Conservation (phyloP, 2,113 vertebrate genomes). For the Ptyas mucosa region DNA sequence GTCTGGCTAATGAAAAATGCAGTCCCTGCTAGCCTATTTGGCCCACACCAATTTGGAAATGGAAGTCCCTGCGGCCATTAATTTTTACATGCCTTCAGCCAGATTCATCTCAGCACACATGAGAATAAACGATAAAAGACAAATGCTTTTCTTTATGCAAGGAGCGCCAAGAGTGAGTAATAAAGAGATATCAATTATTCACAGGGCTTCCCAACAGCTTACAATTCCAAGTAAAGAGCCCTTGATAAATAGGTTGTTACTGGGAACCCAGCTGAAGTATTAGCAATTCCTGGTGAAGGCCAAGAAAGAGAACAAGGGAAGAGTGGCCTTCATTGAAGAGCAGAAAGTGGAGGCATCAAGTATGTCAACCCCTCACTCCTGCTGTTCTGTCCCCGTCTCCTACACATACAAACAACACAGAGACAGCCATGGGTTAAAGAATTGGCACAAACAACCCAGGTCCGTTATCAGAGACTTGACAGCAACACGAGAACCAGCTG, state of each 20-base stretch:
- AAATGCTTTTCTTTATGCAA: conserved; percentile 63
- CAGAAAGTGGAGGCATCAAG: not conserved
- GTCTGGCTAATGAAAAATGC: conserved; percentile 59
- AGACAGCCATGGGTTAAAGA: no score
- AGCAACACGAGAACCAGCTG: no score
- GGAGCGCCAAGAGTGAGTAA: conserved; percentile 59
- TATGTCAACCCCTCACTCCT: not conserved
- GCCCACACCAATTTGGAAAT: conserved; percentile 37
- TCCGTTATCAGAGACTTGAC: no score
- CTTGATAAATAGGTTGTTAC: conserved; percentile 18
- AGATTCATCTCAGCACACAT: conserved; percentile 35
- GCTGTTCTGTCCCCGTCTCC: no score
- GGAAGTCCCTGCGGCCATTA: conserved; percentile 33
- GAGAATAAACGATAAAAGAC: conserved; percentile 58
- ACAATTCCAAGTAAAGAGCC: conserved; percentile 38
- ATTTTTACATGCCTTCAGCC: conserved; percentile 52
- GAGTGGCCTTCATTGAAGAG: not conserved
- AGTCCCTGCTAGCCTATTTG: conserved; percentile 50
- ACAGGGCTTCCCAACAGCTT: conserved; percentile 58
- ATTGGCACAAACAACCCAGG: no score
- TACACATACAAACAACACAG: no score
- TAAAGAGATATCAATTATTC: conserved; percentile 69
- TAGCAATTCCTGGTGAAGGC: conserved; percentile 24
- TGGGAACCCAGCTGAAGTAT: conserved; percentile 17
- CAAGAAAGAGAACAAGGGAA: not conserved